Evolutionary conservation across 2,113 vertebrate species (phyloP).

Genomic region (Meleagris gallopavo): DNA sequence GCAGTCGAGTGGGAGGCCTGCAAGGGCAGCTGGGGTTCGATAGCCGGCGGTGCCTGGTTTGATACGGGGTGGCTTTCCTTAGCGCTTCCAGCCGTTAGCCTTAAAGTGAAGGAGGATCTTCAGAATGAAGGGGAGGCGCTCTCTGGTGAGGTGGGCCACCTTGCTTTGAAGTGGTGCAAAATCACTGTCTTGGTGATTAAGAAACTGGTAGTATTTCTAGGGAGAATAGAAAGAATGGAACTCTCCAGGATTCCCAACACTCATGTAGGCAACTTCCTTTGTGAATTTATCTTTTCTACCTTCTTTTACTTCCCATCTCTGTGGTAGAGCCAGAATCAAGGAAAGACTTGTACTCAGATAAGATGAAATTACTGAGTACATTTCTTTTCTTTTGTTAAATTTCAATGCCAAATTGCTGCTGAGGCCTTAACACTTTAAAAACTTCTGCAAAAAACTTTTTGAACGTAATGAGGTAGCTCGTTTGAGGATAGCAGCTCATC

Average conservation of each 20-base stretch:
- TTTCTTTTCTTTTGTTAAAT: background rate
- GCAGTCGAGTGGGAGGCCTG: fast-evolving
- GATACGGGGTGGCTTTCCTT: background rate
- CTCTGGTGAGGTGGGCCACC: background rate
- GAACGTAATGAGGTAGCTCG: background rate
- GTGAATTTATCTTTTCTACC: background rate
- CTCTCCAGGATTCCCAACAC: background rate
- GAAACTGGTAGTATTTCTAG: background rate
- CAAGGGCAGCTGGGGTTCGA: fast-evolving
- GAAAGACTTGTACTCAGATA: background rate
- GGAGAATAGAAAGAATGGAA: background rate
- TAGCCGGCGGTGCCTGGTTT: fast-evolving
- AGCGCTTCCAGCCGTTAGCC: fast-evolving
- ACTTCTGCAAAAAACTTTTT: background rate
- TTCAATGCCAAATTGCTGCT: background rate
- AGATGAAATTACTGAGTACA: no score
- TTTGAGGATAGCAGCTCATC: background rate
- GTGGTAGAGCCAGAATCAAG: background rate
- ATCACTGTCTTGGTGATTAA: fast-evolving
- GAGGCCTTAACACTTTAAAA: background rate
- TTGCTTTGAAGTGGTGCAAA: background rate
- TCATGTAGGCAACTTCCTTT: fast-evolving
- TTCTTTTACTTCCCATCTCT: fast-evolving
- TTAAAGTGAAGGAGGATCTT: background rate
- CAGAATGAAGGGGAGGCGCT: background rate